Base-by-base conservation (phyloP, 1,140 invertebrate genomes). In the Anthonomus grandis region DNA sequence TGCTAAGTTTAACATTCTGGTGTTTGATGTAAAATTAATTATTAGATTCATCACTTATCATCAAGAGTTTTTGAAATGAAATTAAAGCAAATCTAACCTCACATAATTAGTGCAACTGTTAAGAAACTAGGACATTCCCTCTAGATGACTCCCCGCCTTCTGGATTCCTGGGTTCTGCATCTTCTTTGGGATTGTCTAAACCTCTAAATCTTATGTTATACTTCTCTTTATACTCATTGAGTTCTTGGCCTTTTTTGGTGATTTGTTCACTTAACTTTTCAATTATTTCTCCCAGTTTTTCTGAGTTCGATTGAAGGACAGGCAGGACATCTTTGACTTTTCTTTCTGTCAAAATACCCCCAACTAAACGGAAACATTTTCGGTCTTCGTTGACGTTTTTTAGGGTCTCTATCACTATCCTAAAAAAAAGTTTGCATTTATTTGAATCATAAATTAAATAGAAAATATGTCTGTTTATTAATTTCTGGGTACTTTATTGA, bases 301-400 rank as follows among this genome's bases (percentile, higher is more conserved):
- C 87, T 73, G 83, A 85, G 73, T 95, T 97, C 51, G 81, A 80
- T 38, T 82, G 74, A 48, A 98, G 76, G 49, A 87, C 86, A 19
- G 95, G 95, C 63, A 96, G 73, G 15, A 97, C 89, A 62, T 95
- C 92, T 70, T 87, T 87, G 0, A 97, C 95, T 18, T 89, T 95
- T 63, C 90, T 80, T 77, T 97, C 93, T 62, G 95, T 93, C 36
- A 98, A 77, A 41, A 97, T 87, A 12, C 94, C 94, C 25, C 95
- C 95, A 60, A 97, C 86, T 80, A 97, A 86, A 68, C 93, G 83
- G 70, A 90, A 98, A 74, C 95, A 98, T 74, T 93, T 95, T 64
- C 93, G 83, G 39, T 86, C 83, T 17, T 81, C 83, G 64, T 93
- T 88, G 2, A 95, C 86, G 47, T 86, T 86, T 76, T 93, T 87